Percentiles rank a stretch among this genome's conserved stretches.
These are phyloP conservation scores for Gari tellinella DNA, from an alignment of 2,888 invertebrate species.

Conservation along the genomic window DNA sequence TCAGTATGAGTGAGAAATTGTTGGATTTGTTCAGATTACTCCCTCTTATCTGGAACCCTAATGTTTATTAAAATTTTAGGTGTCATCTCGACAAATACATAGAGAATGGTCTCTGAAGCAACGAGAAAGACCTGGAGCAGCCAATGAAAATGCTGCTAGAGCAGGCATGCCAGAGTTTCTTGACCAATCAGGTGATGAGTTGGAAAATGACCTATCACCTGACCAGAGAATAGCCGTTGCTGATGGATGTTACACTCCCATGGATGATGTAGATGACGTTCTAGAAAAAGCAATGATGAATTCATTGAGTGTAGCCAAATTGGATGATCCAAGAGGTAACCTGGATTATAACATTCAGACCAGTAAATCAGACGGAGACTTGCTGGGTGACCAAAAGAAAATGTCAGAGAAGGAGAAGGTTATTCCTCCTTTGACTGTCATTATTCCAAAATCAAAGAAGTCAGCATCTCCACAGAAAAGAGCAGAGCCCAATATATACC, in stretches of 20 bases:
- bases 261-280: slow-evolving; percentile 54
- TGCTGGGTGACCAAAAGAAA: slow-evolving; percentile 46
- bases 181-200: slow-evolving; percentile 54
- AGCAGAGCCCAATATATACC: slow-evolving; percentile 57
- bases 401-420: slow-evolving; percentile 53
- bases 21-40: no score
- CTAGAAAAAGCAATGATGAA: slow-evolving; percentile 26
- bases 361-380: slow-evolving; percentile 57
- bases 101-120: slow-evolving; percentile 26
- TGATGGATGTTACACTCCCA: slow-evolving; percentile 54
- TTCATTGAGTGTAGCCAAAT: slow-evolving; percentile 46
- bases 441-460: slow-evolving; percentile 29
- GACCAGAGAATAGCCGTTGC: slow-evolving; percentile 55
- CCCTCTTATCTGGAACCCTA: neutral
- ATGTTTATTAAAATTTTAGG: slow-evolving; percentile 1
- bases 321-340: slow-evolving; percentile 51
- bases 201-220: slow-evolving; percentile 44
- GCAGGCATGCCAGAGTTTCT: slow-evolving; percentile 50
- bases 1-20: no score
- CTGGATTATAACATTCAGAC: slow-evolving; percentile 56
- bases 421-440: slow-evolving; percentile 32
- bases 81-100: slow-evolving; percentile 27
- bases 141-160: slow-evolving; percentile 41
- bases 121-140: slow-evolving; percentile 11
- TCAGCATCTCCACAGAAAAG: slow-evolving; percentile 19